Evolutionary conservation across 2,888 invertebrate species (phyloP), one percentile per base, ranked within the genome.

Genomic region (Hermodice carunculata): DNA sequence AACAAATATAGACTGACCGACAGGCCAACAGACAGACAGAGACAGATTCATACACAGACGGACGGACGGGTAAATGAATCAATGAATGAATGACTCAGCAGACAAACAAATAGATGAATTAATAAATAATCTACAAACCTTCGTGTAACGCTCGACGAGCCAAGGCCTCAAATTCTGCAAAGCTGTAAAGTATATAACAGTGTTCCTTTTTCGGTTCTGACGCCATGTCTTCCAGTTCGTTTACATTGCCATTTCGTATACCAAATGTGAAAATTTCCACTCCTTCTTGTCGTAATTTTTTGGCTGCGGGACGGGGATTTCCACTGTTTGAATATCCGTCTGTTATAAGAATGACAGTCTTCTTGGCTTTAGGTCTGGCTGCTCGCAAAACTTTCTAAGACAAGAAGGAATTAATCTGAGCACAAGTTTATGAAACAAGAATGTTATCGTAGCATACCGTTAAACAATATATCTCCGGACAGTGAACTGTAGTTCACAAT

Each of bases 91-190:
- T n/a, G n/a, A n/a, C n/a, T n/a, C n/a, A n/a, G n/a, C n/a, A n/a
- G n/a, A n/a, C n/a, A n/a, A n/a, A n/a, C n/a, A n/a, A n/a, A n/a
- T n/a, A n/a, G n/a, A n/a, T n/a, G n/a, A n/a, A n/a, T n/a, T n/a
- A n/a, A n/a, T n/a, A n/a, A n/a, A n/a, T n/a, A n/a, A n/a, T n/a
- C n/a, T n/a, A 26, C 29, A 29, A 4, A 90, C 91, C 91, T 81
- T 90, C 89, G 79, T 91, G 91, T 6, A 92, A 80, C 1, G 92
- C 92, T 74, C 90, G 86, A 66, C 91, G 85, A 0, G 91, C 91
- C 37, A 92, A 84, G 26, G 90, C 90, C 80, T 91, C 91, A 79
- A 92, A 92, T 78, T 92, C 90, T 51, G 89, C 87, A 80, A 91
- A 92, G 73, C 90, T 91, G 70, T 91, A 90, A 61, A 92, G 84